Percentiles rank a stretch among this genome's conserved stretches.
Evolutionary conservation across 2,888 invertebrate species (phyloP).

Genomic region (Sericinus montela): DNA sequence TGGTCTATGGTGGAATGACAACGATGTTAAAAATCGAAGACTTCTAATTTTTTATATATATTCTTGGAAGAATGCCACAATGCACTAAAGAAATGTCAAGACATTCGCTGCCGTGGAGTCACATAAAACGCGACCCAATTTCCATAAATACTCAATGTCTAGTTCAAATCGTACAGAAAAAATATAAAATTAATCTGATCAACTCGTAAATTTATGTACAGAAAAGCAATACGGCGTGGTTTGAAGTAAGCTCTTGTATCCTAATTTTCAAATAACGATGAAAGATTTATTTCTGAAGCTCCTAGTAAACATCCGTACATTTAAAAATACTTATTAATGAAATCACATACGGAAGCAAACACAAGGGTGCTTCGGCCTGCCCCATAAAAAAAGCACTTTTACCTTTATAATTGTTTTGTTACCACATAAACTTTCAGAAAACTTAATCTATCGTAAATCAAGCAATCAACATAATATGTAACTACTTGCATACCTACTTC

Average conservation of each 20-base stretch:
- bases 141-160: constrained; percentile 59
- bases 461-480: no score
- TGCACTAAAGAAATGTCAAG: constrained; percentile 37
- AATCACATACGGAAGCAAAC: no score
- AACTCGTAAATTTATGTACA: constrained; percentile 31
- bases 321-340: no score
- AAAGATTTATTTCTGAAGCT: not conserved
- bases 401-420: no score
- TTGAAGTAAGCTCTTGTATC: constrained; percentile 4
- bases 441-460: no score
- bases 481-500: no score
- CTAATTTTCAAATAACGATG: not conserved
- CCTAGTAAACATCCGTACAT: no score
- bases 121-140: constrained; percentile 44
- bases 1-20: no score
- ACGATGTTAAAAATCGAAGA: no score
- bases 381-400: no score
- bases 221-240: constrained; percentile 21
- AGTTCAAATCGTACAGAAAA: constrained; percentile 48
- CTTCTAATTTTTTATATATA: not conserved
- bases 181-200: constrained; percentile 30
- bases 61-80: constrained; percentile 54
- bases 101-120: constrained; percentile 38
- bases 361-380: no score
- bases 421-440: no score